These are phyloP conservation scores for Calliscelio sp. DNA, from an alignment of 2,888 invertebrate genomes.

Conservation along the genomic window DNA sequence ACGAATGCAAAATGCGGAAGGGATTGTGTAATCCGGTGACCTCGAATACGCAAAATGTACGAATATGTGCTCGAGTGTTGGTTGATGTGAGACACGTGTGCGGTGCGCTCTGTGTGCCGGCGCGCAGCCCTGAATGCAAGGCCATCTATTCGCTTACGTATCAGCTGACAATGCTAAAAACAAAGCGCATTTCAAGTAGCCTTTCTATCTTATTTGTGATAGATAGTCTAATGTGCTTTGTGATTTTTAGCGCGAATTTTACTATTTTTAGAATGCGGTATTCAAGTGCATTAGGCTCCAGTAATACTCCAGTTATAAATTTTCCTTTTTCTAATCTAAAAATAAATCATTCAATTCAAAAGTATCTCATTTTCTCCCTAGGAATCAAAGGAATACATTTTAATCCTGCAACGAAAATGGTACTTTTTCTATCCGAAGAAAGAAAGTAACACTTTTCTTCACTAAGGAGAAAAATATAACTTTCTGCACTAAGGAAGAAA, in stretches of 20 bases:
- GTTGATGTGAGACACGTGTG: slow-evolving; percentile 65
- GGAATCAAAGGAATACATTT: too few relatives aligned
- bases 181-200: slow-evolving; percentile 63
- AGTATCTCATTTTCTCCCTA: too few relatives aligned
- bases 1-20: slow-evolving; percentile 72
- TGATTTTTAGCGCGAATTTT: neutral
- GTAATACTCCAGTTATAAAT: too few relatives aligned
- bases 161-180: slow-evolving; percentile 73
- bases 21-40: slow-evolving; percentile 73
- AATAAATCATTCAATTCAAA: too few relatives aligned
- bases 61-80: slow-evolving; percentile 60
- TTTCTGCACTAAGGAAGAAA: too few relatives aligned
- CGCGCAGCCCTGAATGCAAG: slow-evolving; percentile 74
- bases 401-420: too few relatives aligned
- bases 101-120: slow-evolving; percentile 46
- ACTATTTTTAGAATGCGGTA: neutral
- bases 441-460: too few relatives aligned
- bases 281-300: neutral
- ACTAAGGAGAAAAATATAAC: too few relatives aligned
- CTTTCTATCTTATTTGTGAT: slow-evolving; percentile 57
- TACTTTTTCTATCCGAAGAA: too few relatives aligned
- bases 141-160: slow-evolving; percentile 73
- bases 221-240: slow-evolving; percentile 31
- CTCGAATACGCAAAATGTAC: slow-evolving; percentile 73
- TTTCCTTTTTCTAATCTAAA: too few relatives aligned